These are phyloP conservation scores for Columba janthina DNA, from an alignment of 2,113 vertebrate genomes.

Conservation along the genomic window DNA sequence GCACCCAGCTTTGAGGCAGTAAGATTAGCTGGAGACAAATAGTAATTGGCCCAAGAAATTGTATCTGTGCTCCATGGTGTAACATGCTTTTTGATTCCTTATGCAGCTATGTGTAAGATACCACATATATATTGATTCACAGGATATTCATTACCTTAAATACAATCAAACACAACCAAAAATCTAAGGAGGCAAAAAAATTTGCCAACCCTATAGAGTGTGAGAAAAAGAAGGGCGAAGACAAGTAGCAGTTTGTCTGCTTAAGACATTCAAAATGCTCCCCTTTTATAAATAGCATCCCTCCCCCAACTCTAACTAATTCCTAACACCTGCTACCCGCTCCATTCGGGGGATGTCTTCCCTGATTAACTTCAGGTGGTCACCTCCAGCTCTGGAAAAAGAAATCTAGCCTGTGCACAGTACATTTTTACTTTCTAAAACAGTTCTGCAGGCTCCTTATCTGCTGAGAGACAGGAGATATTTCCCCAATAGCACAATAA, in stretches of 20 bases:
- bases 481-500: conserved; percentile 7
- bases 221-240: not conserved
- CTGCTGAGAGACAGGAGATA: not conserved
- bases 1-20: not conserved
- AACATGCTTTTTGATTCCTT: not conserved
- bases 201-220: not conserved
- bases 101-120: not conserved
- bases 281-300: conserved; percentile 46
- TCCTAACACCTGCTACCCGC: conserved; percentile 63
- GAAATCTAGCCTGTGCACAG: not conserved
- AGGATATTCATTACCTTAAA: not conserved
- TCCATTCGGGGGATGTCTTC: conserved; percentile 42
- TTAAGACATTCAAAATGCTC: not conserved
- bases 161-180: not conserved
- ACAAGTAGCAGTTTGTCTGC: not conserved
- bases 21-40: not conserved
- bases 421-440: not conserved
- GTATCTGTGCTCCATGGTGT: not conserved
- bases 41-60: not conserved
- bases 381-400: conserved; percentile 44
- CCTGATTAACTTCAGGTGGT: conserved; percentile 66
- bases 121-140: not conserved
- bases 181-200: not conserved
- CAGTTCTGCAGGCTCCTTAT: not conserved
- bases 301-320: conserved; percentile 15